Base-by-base conservation (phyloP, 2,113 vertebrate species). In the Pionites leucogaster region DNA sequence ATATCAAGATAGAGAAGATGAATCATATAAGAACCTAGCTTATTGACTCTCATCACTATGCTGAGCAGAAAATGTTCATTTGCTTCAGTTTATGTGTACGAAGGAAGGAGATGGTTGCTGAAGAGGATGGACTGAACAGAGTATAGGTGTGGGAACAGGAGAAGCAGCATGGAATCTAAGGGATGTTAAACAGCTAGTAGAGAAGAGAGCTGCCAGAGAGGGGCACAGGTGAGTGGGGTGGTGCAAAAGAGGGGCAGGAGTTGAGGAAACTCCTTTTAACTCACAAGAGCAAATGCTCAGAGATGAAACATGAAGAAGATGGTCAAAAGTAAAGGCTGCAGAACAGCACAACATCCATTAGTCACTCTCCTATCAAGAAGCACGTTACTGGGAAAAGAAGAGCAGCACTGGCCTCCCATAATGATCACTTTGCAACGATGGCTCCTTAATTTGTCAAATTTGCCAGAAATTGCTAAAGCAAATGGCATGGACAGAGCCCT, bases 351-450 rank as follows among this genome's bases (percentile, higher is more conserved):
- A 13, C 2, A 2, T 14, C 50, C 47, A 28, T 72, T 24, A 69
- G 33, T 46, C 8, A 2, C 16, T 83, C 39, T 47, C 2, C 8
- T 41, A 18, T 68, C 0, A 6, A 60, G 77, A 53, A 49, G n/a
- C 1, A 0, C 4, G 4, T 33, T 1, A 0, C 63, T 71, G 47
- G 31, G 68, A 83, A 67, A 80, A 24, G n/a, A 81, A 60, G 33
- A 63, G 25, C 27, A 1, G 0, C 0, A 4, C 42, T 72, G 53
- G 71, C 12, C 60, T 76, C 67, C 63, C 42, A 63, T 37, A 78
- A 11, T 0, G 7, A 67, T 39, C 0, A 0, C 29, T 82, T 63
- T 49, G 42, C 62, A 64, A 44, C 16, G 2, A 6, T 8, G 17
- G 24, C 25, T 52, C 50, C 35, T 83, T 37, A 12, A 41, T 67